Evolutionary conservation across 1,140 invertebrate species (phyloP).

Genomic region (Tetraneura akinire): DNA sequence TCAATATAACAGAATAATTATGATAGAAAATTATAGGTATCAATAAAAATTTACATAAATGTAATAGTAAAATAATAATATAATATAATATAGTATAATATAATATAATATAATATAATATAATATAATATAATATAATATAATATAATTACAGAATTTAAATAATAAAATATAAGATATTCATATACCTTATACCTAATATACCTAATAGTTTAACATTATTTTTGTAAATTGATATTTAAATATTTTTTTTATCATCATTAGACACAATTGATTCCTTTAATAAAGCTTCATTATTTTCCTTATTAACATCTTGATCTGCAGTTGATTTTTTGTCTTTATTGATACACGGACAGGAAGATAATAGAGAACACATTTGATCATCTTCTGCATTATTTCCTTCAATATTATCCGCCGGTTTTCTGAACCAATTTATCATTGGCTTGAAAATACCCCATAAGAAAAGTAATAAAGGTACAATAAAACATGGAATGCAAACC

Average conservation of each 20-base stretch:
- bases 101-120: too few relatives aligned
- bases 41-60: too few relatives aligned
- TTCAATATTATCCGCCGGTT: constrained; percentile 10
- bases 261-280: background rate
- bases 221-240: too few relatives aligned
- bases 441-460: constrained; percentile 28
- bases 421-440: constrained; percentile 3
- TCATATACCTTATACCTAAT: too few relatives aligned
- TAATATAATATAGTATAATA: too few relatives aligned
- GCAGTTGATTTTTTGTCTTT: background rate
- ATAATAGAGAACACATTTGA: constrained; percentile 19
- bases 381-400: background rate
- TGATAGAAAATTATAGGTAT: too few relatives aligned
- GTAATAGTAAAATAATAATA: too few relatives aligned
- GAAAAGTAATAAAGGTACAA: background rate
- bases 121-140: too few relatives aligned
- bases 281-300: background rate
- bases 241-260: constrained; percentile 1
- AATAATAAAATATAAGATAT: too few relatives aligned
- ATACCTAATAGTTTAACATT: too few relatives aligned
- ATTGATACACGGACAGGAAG: constrained; percentile 15
- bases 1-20: too few relatives aligned
- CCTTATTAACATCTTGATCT: background rate
- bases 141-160: too few relatives aligned
- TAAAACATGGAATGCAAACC: constrained; percentile 20